Conservation (phyloP, 2,113 vertebrate species). For the Leucopternis melanops region DNA sequence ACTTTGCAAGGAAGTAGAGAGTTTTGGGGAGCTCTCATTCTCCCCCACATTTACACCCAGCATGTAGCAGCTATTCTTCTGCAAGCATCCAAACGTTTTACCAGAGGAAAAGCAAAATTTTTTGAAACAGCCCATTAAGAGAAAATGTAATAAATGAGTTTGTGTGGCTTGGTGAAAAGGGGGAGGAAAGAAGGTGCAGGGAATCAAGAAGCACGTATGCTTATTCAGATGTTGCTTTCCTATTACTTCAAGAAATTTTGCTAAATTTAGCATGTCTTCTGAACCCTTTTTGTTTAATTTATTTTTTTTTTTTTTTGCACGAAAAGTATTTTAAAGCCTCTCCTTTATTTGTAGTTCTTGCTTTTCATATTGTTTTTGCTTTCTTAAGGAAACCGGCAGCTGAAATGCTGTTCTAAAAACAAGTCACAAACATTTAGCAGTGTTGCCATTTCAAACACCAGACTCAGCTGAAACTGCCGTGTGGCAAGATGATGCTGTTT, state of each 20-base stretch:
- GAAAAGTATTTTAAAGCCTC: background rate
- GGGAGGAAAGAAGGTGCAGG: background rate
- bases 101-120: background rate
- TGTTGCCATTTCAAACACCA: slow-evolving; percentile 41
- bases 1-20: background rate
- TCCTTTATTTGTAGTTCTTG: slow-evolving; percentile 26
- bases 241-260: background rate
- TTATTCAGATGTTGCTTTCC: background rate
- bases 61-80: background rate
- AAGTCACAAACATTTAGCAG: slow-evolving; percentile 30
- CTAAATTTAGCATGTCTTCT: background rate
- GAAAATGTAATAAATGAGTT: background rate
- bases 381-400: slow-evolving; percentile 47
- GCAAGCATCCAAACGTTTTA: background rate
- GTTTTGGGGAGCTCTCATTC: background rate
- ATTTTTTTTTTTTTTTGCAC: background rate
- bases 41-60: no score
- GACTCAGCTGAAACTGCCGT: slow-evolving; percentile 20
- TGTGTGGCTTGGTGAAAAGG: background rate
- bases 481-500: slow-evolving; percentile 41
- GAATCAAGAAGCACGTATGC: background rate
- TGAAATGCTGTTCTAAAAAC: slow-evolving; percentile 39
- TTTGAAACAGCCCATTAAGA: background rate
- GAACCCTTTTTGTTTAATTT: background rate
- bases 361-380: slow-evolving; percentile 29